Base-by-base conservation (phyloP, 1,140 invertebrate genomes). In the Magallana gigas region DNA sequence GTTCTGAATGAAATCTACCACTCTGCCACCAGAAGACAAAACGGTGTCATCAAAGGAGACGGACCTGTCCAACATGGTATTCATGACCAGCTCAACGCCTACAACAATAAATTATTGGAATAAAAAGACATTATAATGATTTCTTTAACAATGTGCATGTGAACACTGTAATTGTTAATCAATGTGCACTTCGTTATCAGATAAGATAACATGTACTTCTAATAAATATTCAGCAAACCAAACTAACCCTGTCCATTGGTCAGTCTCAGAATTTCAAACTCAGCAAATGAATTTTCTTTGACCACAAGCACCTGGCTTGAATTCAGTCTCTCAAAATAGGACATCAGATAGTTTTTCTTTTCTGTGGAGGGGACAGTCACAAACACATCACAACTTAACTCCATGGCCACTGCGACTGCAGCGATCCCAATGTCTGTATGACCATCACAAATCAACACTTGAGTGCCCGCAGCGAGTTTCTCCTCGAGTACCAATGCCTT, bases 391-490 rank as follows among this genome's bases (percentile, higher is more conserved):
- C 98, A 97, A 16, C 97, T 97, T 94, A 97, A 96, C 92, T 97
- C 96, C 9, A 99, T 95, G 59, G 98, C 98, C 91, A 99, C 98
- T 5, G 97, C 96, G 91, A 99, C 98, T 88, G 98, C 98, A 7
- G 98, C 98, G 95, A 98, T 98, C 8, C 98, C 98, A 48, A 99
- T 98, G 91, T 98, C 98, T 90, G 98, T 98, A 88, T 97, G 97
- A 90, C 98, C 98, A 88, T 98, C 98, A 94, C 99, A 98, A 90
- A 99, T 97, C 1, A 99, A 96, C 57, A 99, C 92, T 48, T 88
- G 96, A 92, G 99, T 97, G 3, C 98, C 98, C 87, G 96, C 95
- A 91, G 96, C 96, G 95, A 99, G 96, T 87, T 96, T 95, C 68
- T 98, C 98, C 90, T 98, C 96, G n/a, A 98, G 96, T 56, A 97